A percentile compares a stretch with the other conserved stretches of the same genome.
These are phyloP conservation scores for Eretmocerus hayati DNA, from an alignment of 2,888 invertebrate species.

Conservation along the genomic window DNA sequence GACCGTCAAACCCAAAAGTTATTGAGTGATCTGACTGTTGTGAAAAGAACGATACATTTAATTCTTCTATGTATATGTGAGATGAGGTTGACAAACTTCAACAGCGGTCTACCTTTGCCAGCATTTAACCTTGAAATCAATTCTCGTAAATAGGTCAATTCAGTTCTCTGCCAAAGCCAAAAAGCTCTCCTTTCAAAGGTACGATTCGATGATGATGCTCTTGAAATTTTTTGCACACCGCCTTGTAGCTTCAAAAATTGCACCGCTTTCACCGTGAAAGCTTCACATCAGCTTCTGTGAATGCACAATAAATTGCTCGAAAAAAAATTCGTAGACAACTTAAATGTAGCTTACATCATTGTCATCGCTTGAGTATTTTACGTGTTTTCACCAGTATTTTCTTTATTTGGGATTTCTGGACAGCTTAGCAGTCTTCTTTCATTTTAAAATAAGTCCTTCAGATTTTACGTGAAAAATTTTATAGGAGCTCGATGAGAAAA, in stretches of 20 bases:
- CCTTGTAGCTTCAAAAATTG: background rate
- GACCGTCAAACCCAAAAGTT: no score
- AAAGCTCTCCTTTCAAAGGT: constrained; percentile 40
- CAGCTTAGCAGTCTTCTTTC: no score
- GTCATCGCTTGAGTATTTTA: no score
- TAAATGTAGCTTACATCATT: no score
- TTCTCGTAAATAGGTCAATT: constrained; percentile 31
- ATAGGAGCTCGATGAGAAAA: no score
- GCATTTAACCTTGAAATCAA: constrained; percentile 19
- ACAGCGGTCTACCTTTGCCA: constrained; percentile 8
- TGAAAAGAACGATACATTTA: background rate
- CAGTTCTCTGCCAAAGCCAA: constrained; percentile 40
- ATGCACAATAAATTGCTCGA: no score
- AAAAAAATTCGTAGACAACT: no score
- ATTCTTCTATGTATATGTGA: constrained; percentile 10
- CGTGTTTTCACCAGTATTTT: no score
- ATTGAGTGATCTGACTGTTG: no score
- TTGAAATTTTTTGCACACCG: background rate
- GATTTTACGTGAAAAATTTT: no score
- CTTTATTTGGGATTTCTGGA: no score
- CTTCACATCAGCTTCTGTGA: background rate
- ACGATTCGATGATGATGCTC: constrained; percentile 29
- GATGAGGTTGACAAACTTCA: constrained; percentile 16
- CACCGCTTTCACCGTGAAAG: background rate
- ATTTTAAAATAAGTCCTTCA: no score